A percentile compares a stretch with the other conserved stretches of the same genome.
Evolutionary conservation across 2,888 invertebrate genomes (phyloP).

Genomic region (Leptopilina syphax): DNA sequence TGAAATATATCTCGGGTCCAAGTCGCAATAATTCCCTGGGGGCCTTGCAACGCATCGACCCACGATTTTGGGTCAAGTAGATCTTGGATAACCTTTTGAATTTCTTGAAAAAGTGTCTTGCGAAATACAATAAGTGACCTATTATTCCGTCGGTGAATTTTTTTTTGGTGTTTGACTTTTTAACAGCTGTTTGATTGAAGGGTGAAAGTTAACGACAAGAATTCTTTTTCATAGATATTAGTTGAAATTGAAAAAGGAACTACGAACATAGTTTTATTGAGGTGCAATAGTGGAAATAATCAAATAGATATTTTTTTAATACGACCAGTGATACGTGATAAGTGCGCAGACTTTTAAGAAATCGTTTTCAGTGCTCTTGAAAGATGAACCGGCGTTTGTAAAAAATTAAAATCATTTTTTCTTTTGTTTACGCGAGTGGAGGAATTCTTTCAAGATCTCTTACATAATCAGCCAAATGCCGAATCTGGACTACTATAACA

Average conservation of each 20-base stretch:
- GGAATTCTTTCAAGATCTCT: constrained; percentile 5
- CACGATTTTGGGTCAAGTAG: constrained; percentile 40
- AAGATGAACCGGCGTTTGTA: constrained; percentile 27
- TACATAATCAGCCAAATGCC: constrained; percentile 68
- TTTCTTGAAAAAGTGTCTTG: constrained; percentile 6
- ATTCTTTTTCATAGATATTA: no score
- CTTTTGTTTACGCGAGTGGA: neutral
- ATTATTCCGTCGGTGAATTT: neutral
- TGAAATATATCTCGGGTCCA: constrained; percentile 57
- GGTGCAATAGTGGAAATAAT: neutral
- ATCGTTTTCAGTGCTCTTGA: neutral
- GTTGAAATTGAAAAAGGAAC: neutral
- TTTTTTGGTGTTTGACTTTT: constrained; percentile 12
- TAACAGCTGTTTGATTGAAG: no score
- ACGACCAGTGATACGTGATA: constrained; percentile 19
- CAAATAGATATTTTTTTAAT: neutral
- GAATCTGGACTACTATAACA: constrained; percentile 76
- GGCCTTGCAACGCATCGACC: constrained; percentile 41
- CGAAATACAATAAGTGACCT: neutral
- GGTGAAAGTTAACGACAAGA: no score
- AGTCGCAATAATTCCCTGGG: constrained; percentile 53
- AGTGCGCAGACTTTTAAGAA: constrained; percentile 17
- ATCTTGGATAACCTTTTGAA: constrained; percentile 38
- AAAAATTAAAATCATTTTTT: neutral
- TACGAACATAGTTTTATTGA: neutral